Evolutionary conservation across 2,797 vertebrate genomes (phyloP), one percentile per base, ranked within the genome.

Genomic region (Danio jaintianensis): DNA sequence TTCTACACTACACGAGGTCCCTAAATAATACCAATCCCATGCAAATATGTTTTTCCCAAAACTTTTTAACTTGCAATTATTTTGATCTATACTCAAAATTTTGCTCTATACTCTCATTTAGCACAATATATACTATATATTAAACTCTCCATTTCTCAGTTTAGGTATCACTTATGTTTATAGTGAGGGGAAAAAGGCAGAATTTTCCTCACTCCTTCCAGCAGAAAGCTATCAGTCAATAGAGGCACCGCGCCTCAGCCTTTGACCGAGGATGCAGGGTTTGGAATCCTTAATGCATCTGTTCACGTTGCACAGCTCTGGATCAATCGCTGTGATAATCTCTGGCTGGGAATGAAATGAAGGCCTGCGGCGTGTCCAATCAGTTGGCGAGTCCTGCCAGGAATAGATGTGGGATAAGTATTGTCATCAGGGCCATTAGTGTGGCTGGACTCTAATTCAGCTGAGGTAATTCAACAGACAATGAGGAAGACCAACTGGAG

Each of bases 371-470:
- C 47, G 9, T 55, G 59, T 52, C 36, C 62, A 80, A 75, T 84
- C 47, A 58, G 45, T 52, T 53, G 59, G 45, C 42, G 36, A 77
- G 77, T 61, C 16, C 56, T 73, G 75, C 58, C 79, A 84, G 79
- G 59, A 85, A 84, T 85, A 83, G 89, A 89, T 87, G 82, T 43
- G 68, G 84, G 86, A 86, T 83, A 85, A 89, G 84, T 82, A 85
- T 86, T 85, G 88, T 89, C 91, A 90, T 88, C 84, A 84, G 76
- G 75, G 73, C 62, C 82, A 85, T 89, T 86, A 87, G 83, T 87
- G 82, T 70, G 80, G 66, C 50, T 85, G 80, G 84, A 88, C 82
- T 90, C 82, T 86, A 86, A 87, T 83, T 88, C 68, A 75, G 75
- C 64, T 79, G 59, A 70, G 77, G 86, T 85, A 88, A 90, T 87